Percentiles rank a stretch among this genome's conserved stretches.
These are phyloP conservation scores for Chrysaora quinquecirrha DNA, from an alignment of 30 jellyfish, hydroid and myxozoan species.

Conservation along the genomic window DNA sequence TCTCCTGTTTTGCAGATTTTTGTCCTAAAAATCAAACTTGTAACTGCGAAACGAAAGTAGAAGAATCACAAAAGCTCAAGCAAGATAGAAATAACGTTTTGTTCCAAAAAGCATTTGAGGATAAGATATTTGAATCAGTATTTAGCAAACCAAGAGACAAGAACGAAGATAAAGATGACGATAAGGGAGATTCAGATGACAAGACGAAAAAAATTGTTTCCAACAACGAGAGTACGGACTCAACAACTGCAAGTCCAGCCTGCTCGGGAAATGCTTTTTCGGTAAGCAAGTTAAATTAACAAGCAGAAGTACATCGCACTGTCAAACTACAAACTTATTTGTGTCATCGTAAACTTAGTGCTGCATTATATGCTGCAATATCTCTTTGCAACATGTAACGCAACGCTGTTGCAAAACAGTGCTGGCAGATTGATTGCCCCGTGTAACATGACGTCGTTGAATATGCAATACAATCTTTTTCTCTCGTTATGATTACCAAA, in stretches of 20 bases:
- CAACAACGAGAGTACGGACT: not conserved
- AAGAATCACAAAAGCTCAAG: conserved; percentile 58
- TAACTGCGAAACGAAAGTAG: conserved; percentile 41
- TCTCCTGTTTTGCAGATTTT: conserved; percentile 34
- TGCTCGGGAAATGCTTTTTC: not conserved
- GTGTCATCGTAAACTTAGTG: too few species aligned
- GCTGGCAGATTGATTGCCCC: too few species aligned
- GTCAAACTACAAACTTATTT: too few species aligned
- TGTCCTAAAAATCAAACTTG: conserved; percentile 51
- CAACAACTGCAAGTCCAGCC: not conserved
- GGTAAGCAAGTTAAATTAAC: not conserved
- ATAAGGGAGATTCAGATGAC: not conserved
- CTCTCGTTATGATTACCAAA: too few species aligned
- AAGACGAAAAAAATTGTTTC: not conserved
- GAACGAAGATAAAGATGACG: conserved; percentile 41
- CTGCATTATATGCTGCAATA: too few species aligned
- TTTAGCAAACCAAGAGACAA: conserved; percentile 43
- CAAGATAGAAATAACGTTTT: conserved; percentile 61
- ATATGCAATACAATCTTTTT: too few species aligned
- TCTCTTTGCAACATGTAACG: too few species aligned
- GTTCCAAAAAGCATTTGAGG: conserved; percentile 79
- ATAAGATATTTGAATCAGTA: conserved; percentile 36
- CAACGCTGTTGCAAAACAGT: too few species aligned
- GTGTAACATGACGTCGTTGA: too few species aligned
- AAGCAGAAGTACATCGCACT: too few species aligned